phyloP scores from a whole-genome alignment of 2,113 vertebrate genomes.

The Eubucco bourcierii region DNA sequence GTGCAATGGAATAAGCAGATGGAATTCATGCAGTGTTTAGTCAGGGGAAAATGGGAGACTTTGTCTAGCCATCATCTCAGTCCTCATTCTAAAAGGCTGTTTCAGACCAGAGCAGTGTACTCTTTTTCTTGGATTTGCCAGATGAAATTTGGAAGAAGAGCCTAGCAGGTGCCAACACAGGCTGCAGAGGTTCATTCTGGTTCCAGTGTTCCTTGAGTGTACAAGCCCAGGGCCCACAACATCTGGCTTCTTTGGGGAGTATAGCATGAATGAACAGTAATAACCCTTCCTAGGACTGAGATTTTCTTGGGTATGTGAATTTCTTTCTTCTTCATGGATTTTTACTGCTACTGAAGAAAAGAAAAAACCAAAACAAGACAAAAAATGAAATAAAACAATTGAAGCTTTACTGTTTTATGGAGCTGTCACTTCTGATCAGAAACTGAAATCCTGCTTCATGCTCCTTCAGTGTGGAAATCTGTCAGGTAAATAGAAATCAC shows the following conservation, averaged over 20 bases:
- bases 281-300: background rate
- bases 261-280: background rate
- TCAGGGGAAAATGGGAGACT: background rate
- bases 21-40: background rate
- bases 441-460: constrained; percentile 28
- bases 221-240: background rate
- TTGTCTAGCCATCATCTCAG: background rate
- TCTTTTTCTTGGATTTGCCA: background rate
- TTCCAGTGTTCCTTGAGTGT: background rate
- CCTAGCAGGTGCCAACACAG: background rate
- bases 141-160: background rate
- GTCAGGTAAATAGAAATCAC: constrained; percentile 71
- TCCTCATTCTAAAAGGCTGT: background rate
- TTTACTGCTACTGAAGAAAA: background rate
- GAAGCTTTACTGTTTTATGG: background rate
- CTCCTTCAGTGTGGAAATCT: constrained; percentile 58
- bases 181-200: background rate
- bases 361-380: background rate
- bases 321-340: background rate
- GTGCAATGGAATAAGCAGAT: background rate
- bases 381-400: background rate
- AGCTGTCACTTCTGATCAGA: constrained; percentile 30
- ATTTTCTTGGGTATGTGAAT: background rate
- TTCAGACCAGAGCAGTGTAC: background rate
- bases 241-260: background rate